Percentiles rank a stretch among this genome's conserved stretches.
Conservation (phyloP, 1,140 invertebrate species). For the Drosophila guanche region DNA sequence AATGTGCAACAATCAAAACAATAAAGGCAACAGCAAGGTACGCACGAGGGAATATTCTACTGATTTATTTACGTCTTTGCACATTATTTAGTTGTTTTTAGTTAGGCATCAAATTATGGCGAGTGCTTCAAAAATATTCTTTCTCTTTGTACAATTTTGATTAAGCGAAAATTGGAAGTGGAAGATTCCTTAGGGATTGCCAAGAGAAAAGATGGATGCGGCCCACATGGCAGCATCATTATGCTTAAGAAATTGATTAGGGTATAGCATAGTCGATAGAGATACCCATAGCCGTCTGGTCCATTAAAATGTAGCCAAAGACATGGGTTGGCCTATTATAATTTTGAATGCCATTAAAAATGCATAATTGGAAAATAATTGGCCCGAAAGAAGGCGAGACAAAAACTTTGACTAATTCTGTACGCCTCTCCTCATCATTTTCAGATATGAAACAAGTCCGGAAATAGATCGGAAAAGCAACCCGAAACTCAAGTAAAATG, state of each 20-base stretch:
- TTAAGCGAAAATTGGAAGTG: too few relatives aligned
- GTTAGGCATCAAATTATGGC: too few relatives aligned
- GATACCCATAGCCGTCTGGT: constrained; percentile 24
- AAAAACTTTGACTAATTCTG: constrained; percentile 30
- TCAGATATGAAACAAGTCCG: background rate
- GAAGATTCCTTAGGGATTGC: too few relatives aligned
- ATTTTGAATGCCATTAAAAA: constrained; percentile 69
- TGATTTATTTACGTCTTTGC: constrained; percentile 10
- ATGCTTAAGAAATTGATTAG: too few relatives aligned
- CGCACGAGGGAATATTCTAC: background rate
- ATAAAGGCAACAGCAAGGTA: constrained; percentile 39
- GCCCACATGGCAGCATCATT: too few relatives aligned
- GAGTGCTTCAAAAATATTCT: too few relatives aligned
- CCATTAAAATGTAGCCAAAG: constrained; percentile 29
- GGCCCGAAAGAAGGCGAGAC: constrained; percentile 11
- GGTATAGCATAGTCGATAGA: too few relatives aligned
- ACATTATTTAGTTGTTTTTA: constrained; percentile 5
- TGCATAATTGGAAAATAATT: constrained; percentile 71
- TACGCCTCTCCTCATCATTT: background rate
- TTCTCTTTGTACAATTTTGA: too few relatives aligned
- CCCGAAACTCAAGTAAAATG: constrained; percentile 36
- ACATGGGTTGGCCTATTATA: constrained; percentile 26
- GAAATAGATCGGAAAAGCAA: constrained; percentile 48
- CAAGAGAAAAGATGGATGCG: too few relatives aligned
- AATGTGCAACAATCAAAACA: constrained; percentile 48